Base-by-base conservation (phyloP, 2,797 vertebrate genomes). In the Caiman crocodilus region DNA sequence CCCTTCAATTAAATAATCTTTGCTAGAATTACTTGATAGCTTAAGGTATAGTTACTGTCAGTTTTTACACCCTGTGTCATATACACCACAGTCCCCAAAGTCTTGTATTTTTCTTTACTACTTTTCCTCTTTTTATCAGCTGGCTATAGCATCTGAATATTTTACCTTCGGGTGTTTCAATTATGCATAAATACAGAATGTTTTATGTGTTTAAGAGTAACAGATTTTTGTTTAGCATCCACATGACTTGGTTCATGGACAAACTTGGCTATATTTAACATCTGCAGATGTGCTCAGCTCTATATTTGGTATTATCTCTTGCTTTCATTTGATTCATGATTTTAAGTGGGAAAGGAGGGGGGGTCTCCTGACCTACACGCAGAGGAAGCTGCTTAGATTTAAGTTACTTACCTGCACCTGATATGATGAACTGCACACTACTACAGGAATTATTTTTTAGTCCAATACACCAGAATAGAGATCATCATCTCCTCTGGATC, bases 381-480 rank as follows among this genome's bases (percentile, higher is more conserved):
- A 17, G 76, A 12, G 17, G 26, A 64, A 7, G 76, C 18, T 35
- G 10, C 42, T 76, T 76, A 23, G 12, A 12, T 56, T 25, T 61
- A 87, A 78, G 0, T 60, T 17, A 16, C 64, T 35, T 25, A 67
- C 73, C 80, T 50, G 26, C 7, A 25, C 57, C 42, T 87, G 79
- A 26, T 0, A 3, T 1, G 16, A 21, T 25, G 67, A 71, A 75
- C 35, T 20, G 5, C 58, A n/a, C 58, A 6, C 5, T 28, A 14
- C 9, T 1, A 9, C 0, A 11, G 14, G 10, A 15, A 17, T 2
- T 3, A 32, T 61, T 67, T 20, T 28, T 11, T 50, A 14, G 23
- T 21, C 5, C 1, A 63, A 32, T 61, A 85, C 81, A 50, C 55
- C 15, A 14, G 65, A 8, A n/a, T 42, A 57, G 61, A 23, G 15